Evolutionary conservation across 2,113 vertebrate genomes (phyloP).

Genomic region (Tapirus terrestris): DNA sequence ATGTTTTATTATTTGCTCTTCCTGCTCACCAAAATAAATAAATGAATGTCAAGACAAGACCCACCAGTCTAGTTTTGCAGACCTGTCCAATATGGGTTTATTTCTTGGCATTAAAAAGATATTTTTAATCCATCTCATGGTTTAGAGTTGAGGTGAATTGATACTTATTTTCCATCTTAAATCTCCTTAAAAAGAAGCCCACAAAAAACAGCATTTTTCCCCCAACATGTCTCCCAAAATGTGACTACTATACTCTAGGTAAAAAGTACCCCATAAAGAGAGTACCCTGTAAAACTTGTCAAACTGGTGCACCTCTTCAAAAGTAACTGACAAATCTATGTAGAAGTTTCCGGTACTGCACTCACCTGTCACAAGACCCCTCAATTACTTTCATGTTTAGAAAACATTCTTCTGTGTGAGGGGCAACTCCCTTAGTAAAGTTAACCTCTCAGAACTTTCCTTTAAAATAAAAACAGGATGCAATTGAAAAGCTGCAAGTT

Average conservation of each 20-base stretch:
- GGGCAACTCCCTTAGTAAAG: background rate
- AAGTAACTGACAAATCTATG: background rate
- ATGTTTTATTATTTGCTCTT: background rate
- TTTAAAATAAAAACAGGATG: background rate
- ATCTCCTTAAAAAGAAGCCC: background rate
- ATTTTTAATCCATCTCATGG: background rate
- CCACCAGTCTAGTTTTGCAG: background rate
- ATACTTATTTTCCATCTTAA: background rate
- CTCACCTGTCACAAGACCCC: rapidly evolving
- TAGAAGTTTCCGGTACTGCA: background rate
- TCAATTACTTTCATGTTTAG: background rate
- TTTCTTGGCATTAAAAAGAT: background rate
- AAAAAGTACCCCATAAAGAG: background rate
- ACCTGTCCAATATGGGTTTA: background rate
- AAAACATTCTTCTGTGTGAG: background rate
- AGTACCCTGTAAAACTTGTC: background rate
- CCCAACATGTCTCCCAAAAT: background rate
- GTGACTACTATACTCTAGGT: background rate
- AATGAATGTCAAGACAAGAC: background rate
- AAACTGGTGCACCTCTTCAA: background rate
- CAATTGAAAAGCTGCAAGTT: background rate
- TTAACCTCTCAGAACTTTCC: background rate
- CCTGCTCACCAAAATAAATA: background rate
- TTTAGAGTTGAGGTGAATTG: background rate
- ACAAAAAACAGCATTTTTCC: too few relatives aligned